Conservation (phyloP, 2,888 invertebrate genomes). For the Aleiodes testaceus region DNA sequence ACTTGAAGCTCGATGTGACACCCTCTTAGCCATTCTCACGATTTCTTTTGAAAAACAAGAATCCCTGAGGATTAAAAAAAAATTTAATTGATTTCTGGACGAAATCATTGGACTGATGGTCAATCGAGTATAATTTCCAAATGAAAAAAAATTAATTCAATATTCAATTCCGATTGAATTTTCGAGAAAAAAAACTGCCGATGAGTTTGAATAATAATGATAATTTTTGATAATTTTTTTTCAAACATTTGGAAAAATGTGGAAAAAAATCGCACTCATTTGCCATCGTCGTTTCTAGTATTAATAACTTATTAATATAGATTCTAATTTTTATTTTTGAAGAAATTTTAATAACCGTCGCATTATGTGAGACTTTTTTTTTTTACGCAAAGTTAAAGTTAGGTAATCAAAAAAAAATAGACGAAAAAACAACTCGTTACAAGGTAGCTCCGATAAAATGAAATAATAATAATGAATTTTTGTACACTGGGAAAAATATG, state of each 20-base stretch:
- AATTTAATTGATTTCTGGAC: conserved; percentile 13
- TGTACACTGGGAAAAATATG: not conserved
- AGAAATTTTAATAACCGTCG: conserved; percentile 12
- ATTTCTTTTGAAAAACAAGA: conserved; percentile 29
- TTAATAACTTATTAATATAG: conserved; percentile 45
- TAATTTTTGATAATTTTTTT: not conserved
- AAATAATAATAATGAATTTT: conserved; percentile 16
- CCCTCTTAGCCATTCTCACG: conserved; percentile 56
- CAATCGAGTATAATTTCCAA: conserved; percentile 8
- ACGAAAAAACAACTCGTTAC: not conserved
- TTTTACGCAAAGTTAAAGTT: not conserved
- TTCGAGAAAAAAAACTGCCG: not conserved
- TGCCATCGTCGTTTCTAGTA: conserved; percentile 35
- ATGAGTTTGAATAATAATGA: not conserved
- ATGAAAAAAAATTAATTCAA: conserved; percentile 1
- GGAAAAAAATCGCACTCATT: not conserved
- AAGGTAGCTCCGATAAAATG: not conserved
- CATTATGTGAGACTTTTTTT: conserved; percentile 15
- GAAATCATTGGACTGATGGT: conserved; percentile 34
- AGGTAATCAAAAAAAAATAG: conserved; percentile 7
- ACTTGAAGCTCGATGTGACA: conserved; percentile 66
- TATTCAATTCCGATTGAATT: not conserved
- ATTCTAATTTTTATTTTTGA: conserved; percentile 29
- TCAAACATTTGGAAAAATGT: not conserved
- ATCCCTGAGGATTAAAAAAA: conserved; percentile 2